phyloP scores from a whole-genome alignment of 2,113 vertebrate species.

The Corythaixoides concolor region DNA sequence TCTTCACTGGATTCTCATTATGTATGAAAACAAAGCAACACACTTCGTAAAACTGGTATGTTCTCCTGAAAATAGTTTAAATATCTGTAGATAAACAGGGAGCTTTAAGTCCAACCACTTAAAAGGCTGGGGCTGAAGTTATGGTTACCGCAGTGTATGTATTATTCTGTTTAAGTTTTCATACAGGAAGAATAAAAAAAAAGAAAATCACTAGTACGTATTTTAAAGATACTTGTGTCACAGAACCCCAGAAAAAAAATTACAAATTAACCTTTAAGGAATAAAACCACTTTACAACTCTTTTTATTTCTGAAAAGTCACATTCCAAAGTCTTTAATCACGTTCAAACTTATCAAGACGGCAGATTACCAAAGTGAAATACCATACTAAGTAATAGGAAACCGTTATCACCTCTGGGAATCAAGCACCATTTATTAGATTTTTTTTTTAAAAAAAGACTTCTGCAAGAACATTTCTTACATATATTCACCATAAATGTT shows the following conservation, averaged over 20 bases:
- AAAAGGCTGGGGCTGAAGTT: not conserved
- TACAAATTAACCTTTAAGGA: not conserved
- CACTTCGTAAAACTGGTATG: rapidly evolving
- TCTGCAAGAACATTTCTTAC: not conserved
- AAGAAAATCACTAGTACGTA: rapidly evolving
- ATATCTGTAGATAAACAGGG: not conserved
- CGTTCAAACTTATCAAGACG: not conserved
- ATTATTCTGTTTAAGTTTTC: not conserved
- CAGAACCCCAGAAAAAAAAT: not conserved
- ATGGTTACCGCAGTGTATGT: rapidly evolving
- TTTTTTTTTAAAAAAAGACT: not conserved
- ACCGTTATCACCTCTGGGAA: not conserved
- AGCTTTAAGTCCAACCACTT: not conserved
- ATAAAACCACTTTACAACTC: not conserved
- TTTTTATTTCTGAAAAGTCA: not conserved
- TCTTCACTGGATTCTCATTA: not conserved
- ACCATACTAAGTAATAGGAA: not conserved
- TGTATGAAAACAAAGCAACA: not conserved
- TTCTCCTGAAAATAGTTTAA: not conserved
- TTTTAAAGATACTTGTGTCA: not conserved
- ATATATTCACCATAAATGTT: not conserved
- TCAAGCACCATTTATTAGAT: not conserved
- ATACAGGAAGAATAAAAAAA: not conserved
- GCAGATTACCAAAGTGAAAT: not conserved
- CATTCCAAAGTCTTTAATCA: not conserved